phyloP scores from a whole-genome alignment of 2,797 vertebrate species.

The Melanotaenia pygmaea region DNA sequence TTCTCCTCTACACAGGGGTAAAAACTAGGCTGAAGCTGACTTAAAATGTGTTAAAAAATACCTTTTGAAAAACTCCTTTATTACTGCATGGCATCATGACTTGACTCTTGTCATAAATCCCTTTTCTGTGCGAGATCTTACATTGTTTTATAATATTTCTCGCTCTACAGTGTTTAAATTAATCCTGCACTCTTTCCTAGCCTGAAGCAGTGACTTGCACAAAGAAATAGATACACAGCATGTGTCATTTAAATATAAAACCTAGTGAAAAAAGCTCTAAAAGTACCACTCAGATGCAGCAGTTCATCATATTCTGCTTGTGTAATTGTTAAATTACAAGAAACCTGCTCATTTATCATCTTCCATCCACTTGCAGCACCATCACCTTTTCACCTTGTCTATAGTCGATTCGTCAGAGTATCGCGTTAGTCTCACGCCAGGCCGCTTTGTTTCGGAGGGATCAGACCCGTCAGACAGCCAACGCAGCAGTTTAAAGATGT shows the following conservation, averaged over 20 bases:
- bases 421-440: slow-evolving; percentile 43
- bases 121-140: neutral
- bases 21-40: slow-evolving; percentile 25
- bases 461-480: slow-evolving; percentile 59
- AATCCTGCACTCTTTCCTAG: neutral
- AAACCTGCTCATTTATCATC: slow-evolving; percentile 41
- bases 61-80: slow-evolving; percentile 9
- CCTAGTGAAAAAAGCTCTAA: neutral
- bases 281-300: neutral
- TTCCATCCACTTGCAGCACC: slow-evolving; percentile 26
- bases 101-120: slow-evolving; percentile 4
- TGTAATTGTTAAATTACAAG: slow-evolving; percentile 49
- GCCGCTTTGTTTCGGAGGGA: slow-evolving; percentile 51
- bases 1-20: slow-evolving; percentile 6
- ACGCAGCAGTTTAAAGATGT: slow-evolving; percentile 62
- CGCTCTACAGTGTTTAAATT: neutral
- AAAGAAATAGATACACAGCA: slow-evolving; percentile 6
- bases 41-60: slow-evolving; percentile 22
- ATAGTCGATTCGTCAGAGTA: slow-evolving; percentile 41
- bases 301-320: slow-evolving; percentile 27
- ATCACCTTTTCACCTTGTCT: slow-evolving; percentile 60
- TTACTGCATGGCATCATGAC: slow-evolving; percentile 28
- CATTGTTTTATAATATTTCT: slow-evolving; percentile 11
- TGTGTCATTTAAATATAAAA: slow-evolving; percentile 6
- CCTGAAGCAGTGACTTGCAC: neutral